These are phyloP conservation scores for Babyrousa celebensis DNA, from an alignment of 2,797 vertebrate genomes.

Conservation along the genomic window DNA sequence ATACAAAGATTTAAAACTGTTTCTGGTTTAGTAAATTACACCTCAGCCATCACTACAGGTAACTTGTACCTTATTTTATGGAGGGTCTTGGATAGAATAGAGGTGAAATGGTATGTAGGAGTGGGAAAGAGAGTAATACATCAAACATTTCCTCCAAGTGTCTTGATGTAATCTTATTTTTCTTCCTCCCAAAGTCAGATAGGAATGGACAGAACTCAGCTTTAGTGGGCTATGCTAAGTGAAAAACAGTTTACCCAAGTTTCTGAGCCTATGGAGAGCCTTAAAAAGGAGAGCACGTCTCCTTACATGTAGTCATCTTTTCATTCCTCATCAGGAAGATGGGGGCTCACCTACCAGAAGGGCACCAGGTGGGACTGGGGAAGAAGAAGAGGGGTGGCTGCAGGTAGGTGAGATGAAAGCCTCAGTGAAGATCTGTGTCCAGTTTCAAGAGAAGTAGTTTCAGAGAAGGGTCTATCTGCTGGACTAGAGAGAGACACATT, in stretches of 20 bases:
- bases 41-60: neutral
- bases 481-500: neutral
- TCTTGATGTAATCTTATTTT: conserved; percentile 32
- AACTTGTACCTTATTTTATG: conserved; percentile 60
- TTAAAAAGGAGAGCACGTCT: conserved; percentile 24
- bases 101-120: conserved; percentile 29
- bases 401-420: neutral
- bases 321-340: neutral
- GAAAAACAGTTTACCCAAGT: neutral
- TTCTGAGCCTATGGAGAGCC: neutral
- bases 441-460: neutral
- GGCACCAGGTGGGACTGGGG: neutral
- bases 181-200: neutral
- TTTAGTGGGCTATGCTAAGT: neutral
- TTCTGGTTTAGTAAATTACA: conserved; percentile 56
- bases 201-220: conserved; percentile 26
- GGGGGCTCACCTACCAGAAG: neutral
- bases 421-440: neutral
- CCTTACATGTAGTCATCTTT: neutral
- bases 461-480: conserved; percentile 3
- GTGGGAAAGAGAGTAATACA: conserved; percentile 13
- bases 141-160: neutral
- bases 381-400: conserved; percentile 18
- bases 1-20: conserved; percentile 61
- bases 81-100: conserved; percentile 45